phyloP scores from a whole-genome alignment of 2,797 vertebrate species.

The Okamejei kenojei region DNA sequence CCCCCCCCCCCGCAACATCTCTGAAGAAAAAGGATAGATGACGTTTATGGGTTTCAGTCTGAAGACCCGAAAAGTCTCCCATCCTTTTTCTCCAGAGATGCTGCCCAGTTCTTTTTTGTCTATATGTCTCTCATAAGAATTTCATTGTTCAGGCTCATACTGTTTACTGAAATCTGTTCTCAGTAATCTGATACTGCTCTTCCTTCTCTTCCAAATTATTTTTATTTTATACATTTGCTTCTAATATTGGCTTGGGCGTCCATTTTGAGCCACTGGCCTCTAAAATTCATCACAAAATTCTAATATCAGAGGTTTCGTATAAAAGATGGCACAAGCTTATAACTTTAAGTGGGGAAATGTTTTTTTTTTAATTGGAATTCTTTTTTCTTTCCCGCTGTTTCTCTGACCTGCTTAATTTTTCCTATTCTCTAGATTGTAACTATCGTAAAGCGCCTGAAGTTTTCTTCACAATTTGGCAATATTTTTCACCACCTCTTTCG shows the following conservation, averaged over 20 bases:
- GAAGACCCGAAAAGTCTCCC: too few relatives aligned
- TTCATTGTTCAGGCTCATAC: too few relatives aligned
- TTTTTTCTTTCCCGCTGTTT: neutral
- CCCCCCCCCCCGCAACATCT: too few relatives aligned
- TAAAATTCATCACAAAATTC: neutral
- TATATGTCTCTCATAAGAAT: too few relatives aligned
- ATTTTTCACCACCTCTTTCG: neutral
- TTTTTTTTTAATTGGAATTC: neutral
- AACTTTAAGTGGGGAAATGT: neutral
- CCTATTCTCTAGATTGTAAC: neutral
- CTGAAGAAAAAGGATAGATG: too few relatives aligned
- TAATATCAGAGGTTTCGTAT: neutral
- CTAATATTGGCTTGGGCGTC: neutral
- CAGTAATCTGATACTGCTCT: too few relatives aligned
- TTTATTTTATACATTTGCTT: neutral
- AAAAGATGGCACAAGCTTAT: neutral
- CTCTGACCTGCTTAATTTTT: neutral
- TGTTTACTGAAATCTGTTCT: too few relatives aligned
- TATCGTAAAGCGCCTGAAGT: neutral
- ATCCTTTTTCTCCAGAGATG: too few relatives aligned
- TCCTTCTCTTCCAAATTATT: too few relatives aligned
- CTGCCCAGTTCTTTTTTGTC: too few relatives aligned
- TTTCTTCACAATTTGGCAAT: neutral
- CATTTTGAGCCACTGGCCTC: neutral
- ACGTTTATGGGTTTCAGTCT: too few relatives aligned